phyloP scores from a whole-genome alignment of 2,888 invertebrate species.

The Aporophyla nigra region DNA sequence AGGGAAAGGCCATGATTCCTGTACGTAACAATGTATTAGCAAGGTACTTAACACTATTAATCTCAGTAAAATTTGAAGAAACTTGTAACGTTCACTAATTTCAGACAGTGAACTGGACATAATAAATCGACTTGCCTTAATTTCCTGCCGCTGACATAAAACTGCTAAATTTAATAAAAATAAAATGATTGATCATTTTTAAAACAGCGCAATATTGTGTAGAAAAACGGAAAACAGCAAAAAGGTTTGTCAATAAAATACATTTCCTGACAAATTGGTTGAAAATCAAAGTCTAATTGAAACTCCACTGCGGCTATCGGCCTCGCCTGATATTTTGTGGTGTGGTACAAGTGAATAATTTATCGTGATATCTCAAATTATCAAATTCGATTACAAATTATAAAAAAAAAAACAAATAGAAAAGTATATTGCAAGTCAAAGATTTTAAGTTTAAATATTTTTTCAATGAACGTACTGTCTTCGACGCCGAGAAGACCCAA shows the following conservation, averaged over 20 bases:
- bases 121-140: background rate
- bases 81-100: background rate
- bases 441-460: background rate
- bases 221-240: constrained; percentile 22
- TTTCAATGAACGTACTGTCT: background rate
- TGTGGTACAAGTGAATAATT: constrained; percentile 45
- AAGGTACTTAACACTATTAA: background rate
- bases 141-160: background rate
- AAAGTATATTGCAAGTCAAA: background rate
- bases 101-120: background rate
- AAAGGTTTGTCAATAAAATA: constrained; percentile 40
- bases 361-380: background rate
- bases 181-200: background rate
- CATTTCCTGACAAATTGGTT: constrained; percentile 61
- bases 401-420: background rate
- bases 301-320: constrained; percentile 59
- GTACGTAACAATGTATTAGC: background rate
- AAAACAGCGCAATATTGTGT: constrained; percentile 10
- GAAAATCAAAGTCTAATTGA: constrained; percentile 69
- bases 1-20: too few species aligned
- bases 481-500: background rate
- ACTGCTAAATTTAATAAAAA: background rate
- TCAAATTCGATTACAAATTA: background rate
- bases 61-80: background rate
- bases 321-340: constrained; percentile 50